These are phyloP conservation scores for Cyclargus thomasi DNA, from an alignment of 1,140 invertebrate genomes.

Conservation along the genomic window DNA sequence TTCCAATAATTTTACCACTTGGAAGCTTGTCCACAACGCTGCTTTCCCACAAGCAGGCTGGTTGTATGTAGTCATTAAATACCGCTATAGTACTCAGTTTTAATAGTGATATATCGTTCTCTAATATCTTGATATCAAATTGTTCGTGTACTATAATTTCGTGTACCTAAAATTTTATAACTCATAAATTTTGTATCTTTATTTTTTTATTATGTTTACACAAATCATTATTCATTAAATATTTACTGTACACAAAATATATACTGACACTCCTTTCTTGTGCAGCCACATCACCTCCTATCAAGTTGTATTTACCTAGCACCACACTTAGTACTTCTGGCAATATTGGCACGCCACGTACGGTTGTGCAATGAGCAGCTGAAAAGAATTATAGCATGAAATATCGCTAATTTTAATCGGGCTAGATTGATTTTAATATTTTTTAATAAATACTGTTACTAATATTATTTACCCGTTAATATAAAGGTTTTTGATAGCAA, in stretches of 20 bases:
- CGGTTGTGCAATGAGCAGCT: constrained; percentile 58
- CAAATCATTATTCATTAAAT: background rate
- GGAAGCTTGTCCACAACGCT: constrained; percentile 32
- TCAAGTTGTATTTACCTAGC: constrained; percentile 55
- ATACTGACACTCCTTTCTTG: constrained; percentile 47
- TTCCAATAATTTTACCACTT: constrained; percentile 31
- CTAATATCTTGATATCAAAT: constrained; percentile 33
- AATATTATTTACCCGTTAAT: constrained; percentile 40
- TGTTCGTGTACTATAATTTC: constrained; percentile 46
- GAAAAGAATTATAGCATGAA: constrained; percentile 22
- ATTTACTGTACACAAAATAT: background rate
- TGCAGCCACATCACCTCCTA: constrained; percentile 37
- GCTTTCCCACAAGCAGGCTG: constrained; percentile 53
- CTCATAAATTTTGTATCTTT: background rate
- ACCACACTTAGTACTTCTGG: constrained; percentile 42
- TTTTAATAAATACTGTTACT: background rate
- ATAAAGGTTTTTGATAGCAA: constrained; percentile 42
- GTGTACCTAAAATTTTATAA: constrained; percentile 39
- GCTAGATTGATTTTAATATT: too few species aligned
- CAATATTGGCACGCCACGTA: constrained; percentile 35
- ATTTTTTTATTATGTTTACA: background rate
- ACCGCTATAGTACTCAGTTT: constrained; percentile 44
- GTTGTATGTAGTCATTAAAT: constrained; percentile 54
- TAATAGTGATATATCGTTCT: constrained; percentile 42
- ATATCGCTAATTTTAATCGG: too few species aligned